Evolutionary conservation across 2,888 invertebrate species (phyloP).

Genomic region (Lasioglossum villosulum): DNA sequence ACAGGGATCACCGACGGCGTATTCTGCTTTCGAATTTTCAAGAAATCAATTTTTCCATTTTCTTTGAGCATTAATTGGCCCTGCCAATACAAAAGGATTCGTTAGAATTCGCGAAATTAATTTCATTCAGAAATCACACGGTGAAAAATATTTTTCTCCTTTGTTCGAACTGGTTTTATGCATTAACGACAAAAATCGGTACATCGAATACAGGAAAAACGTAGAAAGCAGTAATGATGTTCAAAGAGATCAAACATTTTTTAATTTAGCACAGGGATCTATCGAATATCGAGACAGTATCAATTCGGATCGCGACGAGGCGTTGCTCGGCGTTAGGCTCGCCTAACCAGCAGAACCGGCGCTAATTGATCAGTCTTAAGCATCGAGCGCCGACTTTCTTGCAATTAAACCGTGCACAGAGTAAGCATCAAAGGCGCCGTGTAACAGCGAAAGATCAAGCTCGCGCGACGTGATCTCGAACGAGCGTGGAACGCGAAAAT

Average conservation of each 20-base stretch:
- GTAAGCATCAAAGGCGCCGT: background rate
- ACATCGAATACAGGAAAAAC: too few species aligned
- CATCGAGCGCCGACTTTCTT: background rate
- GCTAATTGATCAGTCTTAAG: background rate
- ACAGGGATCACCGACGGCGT: background rate
- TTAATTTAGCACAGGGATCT: background rate
- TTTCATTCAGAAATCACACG: too few species aligned
- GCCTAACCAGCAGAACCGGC: background rate
- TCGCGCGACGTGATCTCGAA: slow-evolving; percentile 1
- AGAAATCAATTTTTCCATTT: background rate
- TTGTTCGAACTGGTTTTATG: too few species aligned
- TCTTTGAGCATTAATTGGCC: background rate
- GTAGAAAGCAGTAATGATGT: too few species aligned
- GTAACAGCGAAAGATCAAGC: slow-evolving; percentile 17
- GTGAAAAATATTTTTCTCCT: too few species aligned
- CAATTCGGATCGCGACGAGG: background rate
- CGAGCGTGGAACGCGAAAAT: background rate
- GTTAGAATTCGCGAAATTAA: too few species aligned
- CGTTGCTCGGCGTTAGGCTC: background rate
- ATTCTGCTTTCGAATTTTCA: background rate
- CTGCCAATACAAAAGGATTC: too few species aligned
- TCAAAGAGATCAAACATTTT: background rate
- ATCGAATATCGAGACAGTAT: background rate
- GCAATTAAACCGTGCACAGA: background rate
- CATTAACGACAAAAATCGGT: too few species aligned